These are phyloP conservation scores for Enteromius treurensis DNA, from an alignment of 2,797 vertebrate genomes.

Conservation along the genomic window DNA sequence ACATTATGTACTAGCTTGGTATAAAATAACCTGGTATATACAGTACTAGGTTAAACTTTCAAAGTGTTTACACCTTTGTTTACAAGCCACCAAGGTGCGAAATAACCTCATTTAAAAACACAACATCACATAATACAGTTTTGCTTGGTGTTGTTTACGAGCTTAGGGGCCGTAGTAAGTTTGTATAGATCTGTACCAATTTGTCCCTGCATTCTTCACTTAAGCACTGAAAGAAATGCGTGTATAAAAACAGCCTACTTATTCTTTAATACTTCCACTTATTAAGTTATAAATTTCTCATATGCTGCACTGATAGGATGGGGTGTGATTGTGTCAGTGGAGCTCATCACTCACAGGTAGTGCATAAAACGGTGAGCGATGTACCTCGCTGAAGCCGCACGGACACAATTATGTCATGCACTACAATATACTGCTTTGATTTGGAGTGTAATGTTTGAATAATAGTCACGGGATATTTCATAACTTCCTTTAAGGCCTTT, in stretches of 20 bases:
- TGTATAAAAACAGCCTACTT: constrained; percentile 27
- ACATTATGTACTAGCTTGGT: neutral
- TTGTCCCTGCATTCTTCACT: constrained; percentile 20
- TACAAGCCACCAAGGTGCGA: neutral
- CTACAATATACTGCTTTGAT: constrained; percentile 33
- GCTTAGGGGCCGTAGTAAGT: neutral
- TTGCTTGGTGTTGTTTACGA: constrained; percentile 4
- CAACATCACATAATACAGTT: constrained; percentile 17
- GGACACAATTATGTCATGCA: constrained; percentile 18
- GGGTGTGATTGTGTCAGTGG: constrained; percentile 3
- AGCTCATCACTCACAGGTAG: constrained; percentile 42
- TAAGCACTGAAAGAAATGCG: neutral
- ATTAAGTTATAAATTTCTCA: constrained; percentile 51
- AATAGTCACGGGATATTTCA: constrained; percentile 33
- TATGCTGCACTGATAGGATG: constrained; percentile 36
- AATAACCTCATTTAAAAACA: neutral
- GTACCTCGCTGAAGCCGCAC: neutral
- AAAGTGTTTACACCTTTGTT: neutral
- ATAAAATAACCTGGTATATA: neutral
- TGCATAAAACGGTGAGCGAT: constrained; percentile 21
- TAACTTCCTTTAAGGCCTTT: constrained; percentile 10
- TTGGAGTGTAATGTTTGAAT: constrained; percentile 33
- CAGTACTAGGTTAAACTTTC: neutral
- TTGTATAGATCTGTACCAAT: constrained; percentile 5
- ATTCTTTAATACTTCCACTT: constrained; percentile 42